These are phyloP conservation scores for Poeciliopsis prolifica DNA, from an alignment of 2,113 vertebrate genomes.

Conservation along the genomic window DNA sequence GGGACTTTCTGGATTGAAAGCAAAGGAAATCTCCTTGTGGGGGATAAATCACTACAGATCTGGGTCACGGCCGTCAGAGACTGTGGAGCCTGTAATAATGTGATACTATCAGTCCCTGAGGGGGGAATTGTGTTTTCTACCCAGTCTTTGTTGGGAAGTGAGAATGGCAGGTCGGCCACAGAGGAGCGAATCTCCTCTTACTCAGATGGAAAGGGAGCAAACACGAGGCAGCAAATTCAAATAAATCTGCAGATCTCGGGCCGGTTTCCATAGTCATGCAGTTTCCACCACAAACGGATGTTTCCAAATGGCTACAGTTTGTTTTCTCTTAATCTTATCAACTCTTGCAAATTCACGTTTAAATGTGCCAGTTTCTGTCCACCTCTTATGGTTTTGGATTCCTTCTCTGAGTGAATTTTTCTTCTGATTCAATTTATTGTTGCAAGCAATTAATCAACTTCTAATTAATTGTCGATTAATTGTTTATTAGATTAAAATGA, in stretches of 20 bases:
- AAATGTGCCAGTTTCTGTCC: too few species aligned
- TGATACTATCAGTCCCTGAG: conserved; percentile 6
- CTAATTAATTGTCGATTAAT: too few species aligned
- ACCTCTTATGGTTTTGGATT: too few species aligned
- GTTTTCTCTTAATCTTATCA: too few species aligned
- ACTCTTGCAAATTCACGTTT: too few species aligned
- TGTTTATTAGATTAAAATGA: too few species aligned
- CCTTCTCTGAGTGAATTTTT: too few species aligned
- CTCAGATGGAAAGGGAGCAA: background rate
- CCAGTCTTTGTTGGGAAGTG: background rate
- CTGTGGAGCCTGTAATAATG: conserved; percentile 10
- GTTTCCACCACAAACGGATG: too few species aligned
- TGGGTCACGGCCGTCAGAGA: conserved; percentile 30
- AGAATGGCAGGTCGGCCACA: background rate
- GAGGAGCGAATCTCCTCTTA: background rate
- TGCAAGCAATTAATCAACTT: too few species aligned
- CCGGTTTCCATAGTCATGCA: too few species aligned
- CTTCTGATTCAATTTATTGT: too few species aligned
- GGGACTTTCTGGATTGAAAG: background rate
- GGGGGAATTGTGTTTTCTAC: background rate
- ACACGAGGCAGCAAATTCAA: background rate
- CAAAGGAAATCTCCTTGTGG: conserved; percentile 3
- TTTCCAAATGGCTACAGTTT: too few species aligned
- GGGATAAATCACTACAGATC: conserved; percentile 16
- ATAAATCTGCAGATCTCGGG: background rate